Base-by-base conservation (phyloP, 2,888 invertebrate genomes). In the Dynastes maya region DNA sequence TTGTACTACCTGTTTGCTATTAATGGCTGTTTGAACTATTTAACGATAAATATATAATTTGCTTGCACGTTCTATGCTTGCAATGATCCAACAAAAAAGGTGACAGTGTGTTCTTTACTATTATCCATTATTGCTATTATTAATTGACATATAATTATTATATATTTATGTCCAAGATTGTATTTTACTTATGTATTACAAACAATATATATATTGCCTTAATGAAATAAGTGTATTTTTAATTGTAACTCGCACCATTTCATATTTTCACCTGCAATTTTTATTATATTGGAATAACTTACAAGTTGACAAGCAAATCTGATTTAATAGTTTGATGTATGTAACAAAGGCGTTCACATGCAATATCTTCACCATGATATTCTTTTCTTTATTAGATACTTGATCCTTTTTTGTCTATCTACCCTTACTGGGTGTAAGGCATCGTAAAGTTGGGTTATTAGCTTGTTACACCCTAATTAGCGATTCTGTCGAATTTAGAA, bases 71-170 rank as follows among this genome's bases (percentile, higher is more conserved):
- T 53, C 53, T 74, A 74, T 76, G 79, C 79, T 79, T 79, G 79
- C 79, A 79, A 72, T 29, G 8, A 29, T 29, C 49, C 68, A 68
- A 45, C 32, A 11, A 45, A 45, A 72, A 58, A 58, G 79, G 79
- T 79, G 79, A 79, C 76, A 79, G 79, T 79, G 79, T 79, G 76
- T 77, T 79, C 76, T 79, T 79, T 77, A 53, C 45, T 67, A 45
- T 72, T 16, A 29, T 68, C 45, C 32, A 45, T 76, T 76, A 71
- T 51, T 75, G n/a, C 51, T 22, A 76, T 76, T 68, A 76, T 45
- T 45, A 45, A 45, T 45, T 45, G 11, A 45, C 45, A 22, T 58
- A 58, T 22, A 58, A 22, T 58, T 58, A 58, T 8, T 58, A 32
- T 76, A 79, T 77, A 79, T 79, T 79, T 79, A 79, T 72, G 77